Conservation (phyloP, 1,140 invertebrate genomes). For the Plutomurus gul region DNA sequence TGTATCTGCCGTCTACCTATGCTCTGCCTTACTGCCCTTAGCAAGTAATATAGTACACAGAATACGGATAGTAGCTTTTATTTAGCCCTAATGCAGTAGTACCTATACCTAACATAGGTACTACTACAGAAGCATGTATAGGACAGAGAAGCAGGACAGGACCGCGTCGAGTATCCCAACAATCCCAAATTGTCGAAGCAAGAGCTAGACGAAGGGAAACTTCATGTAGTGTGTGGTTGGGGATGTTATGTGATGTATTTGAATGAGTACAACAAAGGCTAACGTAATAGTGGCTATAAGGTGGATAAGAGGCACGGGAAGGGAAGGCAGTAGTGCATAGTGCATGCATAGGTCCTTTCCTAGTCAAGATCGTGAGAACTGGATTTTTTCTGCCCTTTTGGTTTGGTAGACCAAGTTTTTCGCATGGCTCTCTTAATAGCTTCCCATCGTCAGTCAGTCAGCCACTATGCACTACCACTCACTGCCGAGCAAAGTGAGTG, state of each 20-base stretch:
- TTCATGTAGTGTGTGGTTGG: neutral
- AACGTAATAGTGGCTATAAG: neutral
- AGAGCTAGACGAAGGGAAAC: neutral
- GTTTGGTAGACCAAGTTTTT: constrained; percentile 41
- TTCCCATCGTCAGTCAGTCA: constrained; percentile 44
- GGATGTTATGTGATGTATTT: neutral
- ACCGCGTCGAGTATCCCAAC: no score
- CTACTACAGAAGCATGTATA: no score
- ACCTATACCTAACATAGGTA: no score
- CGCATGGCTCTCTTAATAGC: constrained; percentile 47
- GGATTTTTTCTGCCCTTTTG: constrained; percentile 43
- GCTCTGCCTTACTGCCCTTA: no score
- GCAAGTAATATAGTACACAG: no score
- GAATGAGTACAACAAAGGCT: neutral
- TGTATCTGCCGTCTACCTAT: no score
- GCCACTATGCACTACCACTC: constrained; percentile 4
- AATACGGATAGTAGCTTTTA: no score
- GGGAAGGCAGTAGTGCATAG: constrained; percentile 24
- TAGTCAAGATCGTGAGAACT: constrained; percentile 47
- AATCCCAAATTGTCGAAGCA: no score
- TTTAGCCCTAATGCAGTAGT: no score
- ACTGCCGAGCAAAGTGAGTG: constrained; percentile 5
- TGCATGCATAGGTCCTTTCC: constrained; percentile 25
- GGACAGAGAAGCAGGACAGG: no score
- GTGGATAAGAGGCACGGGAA: neutral